Evolutionary conservation across 2,888 invertebrate genomes (phyloP).

Genomic region (Drosophila mercatorum): DNA sequence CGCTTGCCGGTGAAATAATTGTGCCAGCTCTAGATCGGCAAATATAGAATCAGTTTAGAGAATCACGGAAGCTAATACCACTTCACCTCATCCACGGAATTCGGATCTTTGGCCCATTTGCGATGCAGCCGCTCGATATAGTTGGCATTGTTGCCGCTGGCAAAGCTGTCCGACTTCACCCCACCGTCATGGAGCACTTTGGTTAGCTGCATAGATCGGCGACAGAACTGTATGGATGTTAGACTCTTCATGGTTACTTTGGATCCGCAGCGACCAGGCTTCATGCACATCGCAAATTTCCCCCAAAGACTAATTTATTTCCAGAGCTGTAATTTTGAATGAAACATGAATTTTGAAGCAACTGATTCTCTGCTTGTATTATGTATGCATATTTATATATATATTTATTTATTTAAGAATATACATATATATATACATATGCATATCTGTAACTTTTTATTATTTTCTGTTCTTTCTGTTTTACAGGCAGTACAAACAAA

Average conservation of each 20-base stretch:
- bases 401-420: not conserved
- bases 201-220: not conserved
- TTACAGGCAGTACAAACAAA: constrained; percentile 15
- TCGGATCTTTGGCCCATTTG: constrained; percentile 54
- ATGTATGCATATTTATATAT: not conserved
- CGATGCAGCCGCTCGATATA: constrained; percentile 59
- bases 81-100: constrained; percentile 62
- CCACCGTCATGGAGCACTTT: not conserved
- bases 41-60: not conserved
- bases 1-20: constrained; percentile 51
- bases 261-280: constrained; percentile 17
- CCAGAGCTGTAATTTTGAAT: not conserved
- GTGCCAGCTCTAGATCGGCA: constrained; percentile 57
- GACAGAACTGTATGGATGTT: not conserved
- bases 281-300: constrained; percentile 27
- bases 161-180: constrained; percentile 44
- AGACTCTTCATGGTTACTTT: constrained; percentile 3
- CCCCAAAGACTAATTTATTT: not conserved
- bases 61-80: too few species aligned
- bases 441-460: not conserved
- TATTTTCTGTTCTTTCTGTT: not conserved
- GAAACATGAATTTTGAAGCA: not conserved
- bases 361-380: not conserved
- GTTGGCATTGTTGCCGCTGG: constrained; percentile 59
- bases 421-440: not conserved